Conservation (phyloP, 92 coral and sea anemone species). For the Heliopora coerulea region DNA sequence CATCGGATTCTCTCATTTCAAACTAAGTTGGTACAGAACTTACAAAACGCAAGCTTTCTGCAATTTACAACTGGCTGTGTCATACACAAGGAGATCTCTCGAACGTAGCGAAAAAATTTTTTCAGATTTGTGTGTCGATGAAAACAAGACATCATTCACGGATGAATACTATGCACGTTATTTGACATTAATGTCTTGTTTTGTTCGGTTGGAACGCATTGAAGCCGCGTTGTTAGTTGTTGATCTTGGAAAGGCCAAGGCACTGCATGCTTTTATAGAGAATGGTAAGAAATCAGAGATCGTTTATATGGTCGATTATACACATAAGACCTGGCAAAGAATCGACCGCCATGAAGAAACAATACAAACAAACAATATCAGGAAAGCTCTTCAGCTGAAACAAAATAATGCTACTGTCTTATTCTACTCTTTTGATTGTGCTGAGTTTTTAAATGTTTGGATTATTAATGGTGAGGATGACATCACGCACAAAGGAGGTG, state of each 20-base stretch:
- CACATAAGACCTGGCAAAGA: neutral
- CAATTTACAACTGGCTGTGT: neutral
- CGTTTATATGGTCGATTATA: neutral
- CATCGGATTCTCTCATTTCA: neutral
- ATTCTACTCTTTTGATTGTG: neutral
- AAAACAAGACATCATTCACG: constrained; percentile 14
- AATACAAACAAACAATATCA: neutral
- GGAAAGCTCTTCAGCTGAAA: neutral
- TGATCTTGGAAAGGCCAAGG: constrained; percentile 51
- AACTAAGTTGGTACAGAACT: neutral
- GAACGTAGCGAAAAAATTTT: neutral
- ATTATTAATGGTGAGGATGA: neutral
- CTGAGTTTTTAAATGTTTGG: neutral
- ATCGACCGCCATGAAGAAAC: neutral
- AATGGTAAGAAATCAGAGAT: neutral
- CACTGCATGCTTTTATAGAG: constrained; percentile 30
- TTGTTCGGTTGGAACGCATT: constrained; percentile 3
- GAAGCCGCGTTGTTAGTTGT: constrained; percentile 41
- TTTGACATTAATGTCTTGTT: neutral
- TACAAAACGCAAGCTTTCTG: neutral
- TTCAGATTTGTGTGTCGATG: neutral
- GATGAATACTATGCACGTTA: neutral
- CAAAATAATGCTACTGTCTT: neutral
- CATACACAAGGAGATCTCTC: neutral
- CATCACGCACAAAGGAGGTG: neutral